Evolutionary conservation across 2,797 vertebrate species (phyloP).

Genomic region (Chlorospingus flavigularis): DNA sequence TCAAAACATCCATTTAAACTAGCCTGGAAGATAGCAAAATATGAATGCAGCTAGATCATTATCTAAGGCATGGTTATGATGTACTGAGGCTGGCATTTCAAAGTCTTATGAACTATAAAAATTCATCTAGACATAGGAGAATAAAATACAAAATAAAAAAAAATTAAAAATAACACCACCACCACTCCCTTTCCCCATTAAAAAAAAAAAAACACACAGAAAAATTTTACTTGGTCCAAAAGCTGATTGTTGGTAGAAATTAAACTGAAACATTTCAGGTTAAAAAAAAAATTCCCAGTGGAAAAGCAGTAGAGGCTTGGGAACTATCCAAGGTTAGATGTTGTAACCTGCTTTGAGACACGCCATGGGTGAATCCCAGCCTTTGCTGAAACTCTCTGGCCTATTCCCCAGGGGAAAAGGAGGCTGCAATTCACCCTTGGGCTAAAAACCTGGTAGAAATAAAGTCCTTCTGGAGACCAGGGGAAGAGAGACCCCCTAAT

Average conservation of each 20-base stretch:
- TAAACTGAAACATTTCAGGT: background rate
- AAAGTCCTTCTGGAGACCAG: background rate
- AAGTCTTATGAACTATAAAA: background rate
- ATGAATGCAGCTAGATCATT: background rate
- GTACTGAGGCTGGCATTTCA: background rate
- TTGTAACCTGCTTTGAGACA: background rate
- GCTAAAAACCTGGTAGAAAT: background rate
- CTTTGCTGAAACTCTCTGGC: background rate
- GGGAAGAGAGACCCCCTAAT: background rate
- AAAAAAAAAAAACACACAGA: background rate
- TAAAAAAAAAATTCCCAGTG: background rate
- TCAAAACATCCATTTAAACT: constrained; percentile 17
- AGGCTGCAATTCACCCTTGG: background rate
- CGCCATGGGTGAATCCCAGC: background rate
- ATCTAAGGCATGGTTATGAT: background rate
- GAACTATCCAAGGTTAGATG: background rate
- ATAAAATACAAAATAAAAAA: background rate
- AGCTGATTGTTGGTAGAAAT: background rate
- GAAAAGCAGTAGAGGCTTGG: background rate
- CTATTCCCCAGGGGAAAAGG: background rate
- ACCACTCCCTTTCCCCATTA: rapidly evolving
- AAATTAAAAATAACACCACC: background rate
- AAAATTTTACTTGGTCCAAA: background rate
- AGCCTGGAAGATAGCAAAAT: background rate
- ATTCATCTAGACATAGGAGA: background rate